Evolutionary conservation across 2,797 vertebrate genomes (phyloP), one percentile per base, ranked within the genome.

Genomic region (Denticeps clupeoides): DNA sequence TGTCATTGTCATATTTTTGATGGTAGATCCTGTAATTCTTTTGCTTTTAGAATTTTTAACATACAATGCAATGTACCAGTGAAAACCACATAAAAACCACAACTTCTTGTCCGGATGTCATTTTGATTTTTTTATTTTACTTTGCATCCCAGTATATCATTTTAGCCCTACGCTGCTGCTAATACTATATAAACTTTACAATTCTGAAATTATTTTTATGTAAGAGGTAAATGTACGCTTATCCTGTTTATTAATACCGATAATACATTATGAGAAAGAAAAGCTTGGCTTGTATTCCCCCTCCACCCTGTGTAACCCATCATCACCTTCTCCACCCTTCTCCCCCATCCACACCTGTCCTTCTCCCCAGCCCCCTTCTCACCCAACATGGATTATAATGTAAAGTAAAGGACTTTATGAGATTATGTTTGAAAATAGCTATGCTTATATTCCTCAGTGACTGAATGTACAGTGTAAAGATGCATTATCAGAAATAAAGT

Each of bases 401-500:
- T 89, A 90, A 89, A 85, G 83, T 85, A 90, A 87, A 89, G 86
- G 87, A 87, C 85, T 89, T 88, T 86, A 89, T 84, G 85, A 87
- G 83, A 86, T 87, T 85, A 84, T 82, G 84, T 85, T 84, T 84
- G 79, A 90, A 89, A 86, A 89, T 89, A 90, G 85, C 83, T 88
- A 84, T 85, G 87, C 85, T 90, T 89, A 87, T 90, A 88, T 88
- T 85, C 85, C 82, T 86, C 87, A 87, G 85, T 89, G 87, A 91
- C 87, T 90, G 87, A 89, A 90, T 93, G 90, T 93, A 93, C 90
- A 93, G 89, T 91, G 89, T 91, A 93, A 90, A 91, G 89, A 89
- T 83, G 87, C 88, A 91, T 90, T 90, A 90, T 86, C 82, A 82
- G 84, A 90, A 92, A 91, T 91, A 93, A 93, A 93, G 85, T 82